Base-by-base conservation (phyloP, 2,888 invertebrate genomes). In the Camponotus fellah region DNA sequence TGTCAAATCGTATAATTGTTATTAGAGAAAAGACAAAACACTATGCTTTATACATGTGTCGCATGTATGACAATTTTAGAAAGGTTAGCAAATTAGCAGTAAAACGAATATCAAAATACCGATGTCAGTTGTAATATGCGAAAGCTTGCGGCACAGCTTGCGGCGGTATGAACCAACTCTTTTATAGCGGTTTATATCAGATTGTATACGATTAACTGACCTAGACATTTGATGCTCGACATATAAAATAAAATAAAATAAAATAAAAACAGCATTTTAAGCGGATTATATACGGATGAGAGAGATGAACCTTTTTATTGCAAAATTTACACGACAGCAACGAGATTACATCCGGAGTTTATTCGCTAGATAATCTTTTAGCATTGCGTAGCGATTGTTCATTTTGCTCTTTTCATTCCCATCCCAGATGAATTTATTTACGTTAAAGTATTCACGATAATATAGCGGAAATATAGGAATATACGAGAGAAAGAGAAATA, bases 11-110 rank as follows among this genome's bases (percentile, higher is more conserved):
- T 21, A 5, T 21, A 26, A 49, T 1, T 17, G 37, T 1, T 65
- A 53, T 26, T 26, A 80, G 26, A 8, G 71, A 60, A 80, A 60
- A 46, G 21, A 46, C 12, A 69, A 46, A 79, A 79, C 46, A 17
- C 37, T 80, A 62, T n/a, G n/a, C n/a, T 80, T 79, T 71, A 60
- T 79, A 71, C 8, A 10, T 46, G 46, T 46, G 1, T 2, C 21
- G 34, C 56, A 26, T 3, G n/a, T 32, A 17, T 43, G 58, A 26
- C 14, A 58, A 4, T 58, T 77, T 77, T 62, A 46, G 46, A 49
- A 49, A 60, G 69, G n/a, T 72, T 26, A 40, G 32, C 49, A 40
- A 75, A 81, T 65, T 72, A 81, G 81, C 75, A 65, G 21, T 75
- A 75, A 75, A 75, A 8, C 40, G n/a, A 26, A 17, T 53, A 81